Conservation (phyloP, 2,888 invertebrate genomes). For the Noctua comes region DNA sequence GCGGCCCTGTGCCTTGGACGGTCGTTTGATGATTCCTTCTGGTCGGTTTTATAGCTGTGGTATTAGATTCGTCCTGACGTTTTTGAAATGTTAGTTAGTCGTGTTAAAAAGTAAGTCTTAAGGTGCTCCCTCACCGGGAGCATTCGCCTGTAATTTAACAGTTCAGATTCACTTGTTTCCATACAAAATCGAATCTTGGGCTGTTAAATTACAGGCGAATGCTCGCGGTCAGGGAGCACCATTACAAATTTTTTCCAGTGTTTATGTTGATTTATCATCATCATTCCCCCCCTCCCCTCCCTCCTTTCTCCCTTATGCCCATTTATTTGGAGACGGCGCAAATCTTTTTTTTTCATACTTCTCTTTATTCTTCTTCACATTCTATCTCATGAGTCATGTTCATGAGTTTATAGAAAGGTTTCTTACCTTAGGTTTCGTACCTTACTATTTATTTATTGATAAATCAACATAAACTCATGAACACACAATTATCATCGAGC, state of each 20-base stretch:
- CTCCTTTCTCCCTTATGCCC: too few species aligned
- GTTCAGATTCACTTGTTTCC: too few species aligned
- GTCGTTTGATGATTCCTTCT: slow-evolving; percentile 76
- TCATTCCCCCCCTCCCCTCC: not conserved
- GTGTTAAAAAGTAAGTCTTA: not conserved
- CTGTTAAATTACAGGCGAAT: too few species aligned
- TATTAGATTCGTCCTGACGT: slow-evolving; percentile 22
- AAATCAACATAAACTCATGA: too few species aligned
- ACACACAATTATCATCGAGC: not conserved
- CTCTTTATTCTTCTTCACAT: too few species aligned
- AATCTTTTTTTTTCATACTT: not conserved
- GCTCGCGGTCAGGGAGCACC: too few species aligned
- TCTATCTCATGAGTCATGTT: not conserved
- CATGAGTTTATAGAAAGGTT: too few species aligned
- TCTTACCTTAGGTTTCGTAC: too few species aligned
- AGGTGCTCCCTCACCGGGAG: too few species aligned
- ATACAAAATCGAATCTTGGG: too few species aligned
- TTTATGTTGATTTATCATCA: not conserved
- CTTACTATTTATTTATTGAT: too few species aligned
- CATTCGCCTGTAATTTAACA: too few species aligned
- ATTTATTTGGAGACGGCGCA: not conserved
- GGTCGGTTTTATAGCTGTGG: slow-evolving; percentile 64
- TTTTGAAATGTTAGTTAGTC: not conserved
- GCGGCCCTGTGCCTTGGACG: slow-evolving; percentile 72
- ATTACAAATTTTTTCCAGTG: not conserved